Conservation (phyloP, 2,888 invertebrate species). For the Trichogramma evanescens region DNA sequence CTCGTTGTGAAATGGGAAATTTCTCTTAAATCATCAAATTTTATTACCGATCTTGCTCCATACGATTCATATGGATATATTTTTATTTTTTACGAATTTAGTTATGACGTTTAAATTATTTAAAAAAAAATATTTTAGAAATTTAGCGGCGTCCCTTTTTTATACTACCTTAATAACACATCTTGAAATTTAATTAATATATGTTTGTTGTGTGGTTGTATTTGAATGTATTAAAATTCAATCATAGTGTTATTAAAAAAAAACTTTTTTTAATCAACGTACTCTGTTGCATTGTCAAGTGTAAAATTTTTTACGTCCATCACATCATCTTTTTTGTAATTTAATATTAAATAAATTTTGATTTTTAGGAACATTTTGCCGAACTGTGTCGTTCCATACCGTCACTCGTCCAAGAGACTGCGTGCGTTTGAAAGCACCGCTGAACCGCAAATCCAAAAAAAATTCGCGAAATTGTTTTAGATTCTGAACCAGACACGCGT, state of each 20-base stretch:
- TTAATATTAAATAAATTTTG: conserved; percentile 24
- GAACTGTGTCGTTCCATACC: conserved; percentile 23
- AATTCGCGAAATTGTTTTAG: too few relatives aligned
- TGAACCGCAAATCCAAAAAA: too few relatives aligned
- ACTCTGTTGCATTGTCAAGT: conserved; percentile 19
- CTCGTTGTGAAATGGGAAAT: background rate
- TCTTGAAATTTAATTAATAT: too few relatives aligned
- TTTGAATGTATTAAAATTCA: too few relatives aligned
- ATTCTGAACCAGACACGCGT: background rate
- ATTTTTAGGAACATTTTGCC: conserved; percentile 26
- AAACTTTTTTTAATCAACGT: conserved; percentile 10
- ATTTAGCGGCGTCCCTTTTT: background rate
- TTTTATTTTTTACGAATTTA: background rate
- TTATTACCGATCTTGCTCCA: background rate
- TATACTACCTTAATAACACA: too few relatives aligned
- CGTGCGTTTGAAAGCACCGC: too few relatives aligned
- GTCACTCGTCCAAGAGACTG: conserved; percentile 22
- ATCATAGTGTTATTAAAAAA: too few relatives aligned
- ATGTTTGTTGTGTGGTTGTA: too few relatives aligned
- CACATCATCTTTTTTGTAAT: conserved; percentile 19
- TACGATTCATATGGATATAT: background rate
- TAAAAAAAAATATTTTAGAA: background rate
- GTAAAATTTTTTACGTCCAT: conserved; percentile 24
- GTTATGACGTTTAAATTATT: background rate
- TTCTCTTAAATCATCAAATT: background rate